These are phyloP conservation scores for Hyalella azteca DNA, from an alignment of 2,888 invertebrate genomes.

Conservation along the genomic window DNA sequence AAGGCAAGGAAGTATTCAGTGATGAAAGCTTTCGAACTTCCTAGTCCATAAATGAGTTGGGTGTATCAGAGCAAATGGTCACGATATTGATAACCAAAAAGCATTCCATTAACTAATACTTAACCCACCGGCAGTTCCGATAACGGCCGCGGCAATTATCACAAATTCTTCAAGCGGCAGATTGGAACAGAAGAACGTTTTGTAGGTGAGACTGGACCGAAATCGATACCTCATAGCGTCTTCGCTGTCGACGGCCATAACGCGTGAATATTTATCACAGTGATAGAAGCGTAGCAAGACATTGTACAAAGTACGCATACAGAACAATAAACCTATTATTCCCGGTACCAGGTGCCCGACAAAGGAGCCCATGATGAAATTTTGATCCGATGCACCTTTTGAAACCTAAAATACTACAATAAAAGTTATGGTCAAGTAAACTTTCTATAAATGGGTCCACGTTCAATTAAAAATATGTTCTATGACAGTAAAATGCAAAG, in stretches of 20 bases:
- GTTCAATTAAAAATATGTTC: too few species aligned
- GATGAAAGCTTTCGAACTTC: too few species aligned
- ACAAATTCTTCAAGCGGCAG: constrained; percentile 50
- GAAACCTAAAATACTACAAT: too few species aligned
- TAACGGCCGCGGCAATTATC: constrained; percentile 40
- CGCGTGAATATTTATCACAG: constrained; percentile 39
- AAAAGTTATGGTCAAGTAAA: too few species aligned
- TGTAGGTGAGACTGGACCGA: constrained; percentile 28
- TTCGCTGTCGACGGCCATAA: neutral
- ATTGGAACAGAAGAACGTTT: constrained; percentile 32
- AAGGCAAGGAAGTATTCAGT: too few species aligned
- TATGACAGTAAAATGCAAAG: too few species aligned
- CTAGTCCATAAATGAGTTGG: too few species aligned
- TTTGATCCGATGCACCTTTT: too few species aligned
- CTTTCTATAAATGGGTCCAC: too few species aligned
- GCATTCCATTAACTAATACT: too few species aligned
- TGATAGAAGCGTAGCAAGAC: constrained; percentile 60
- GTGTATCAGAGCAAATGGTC: too few species aligned
- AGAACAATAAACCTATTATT: constrained; percentile 61
- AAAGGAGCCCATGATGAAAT: constrained; percentile 65
- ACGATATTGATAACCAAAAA: too few species aligned
- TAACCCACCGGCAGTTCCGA: constrained; percentile 47
- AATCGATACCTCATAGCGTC: neutral
- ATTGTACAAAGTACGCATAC: constrained; percentile 61
- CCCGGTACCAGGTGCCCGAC: constrained; percentile 66